Conservation (phyloP, 2,888 invertebrate genomes). For the Pachliopta kotzebuea region DNA sequence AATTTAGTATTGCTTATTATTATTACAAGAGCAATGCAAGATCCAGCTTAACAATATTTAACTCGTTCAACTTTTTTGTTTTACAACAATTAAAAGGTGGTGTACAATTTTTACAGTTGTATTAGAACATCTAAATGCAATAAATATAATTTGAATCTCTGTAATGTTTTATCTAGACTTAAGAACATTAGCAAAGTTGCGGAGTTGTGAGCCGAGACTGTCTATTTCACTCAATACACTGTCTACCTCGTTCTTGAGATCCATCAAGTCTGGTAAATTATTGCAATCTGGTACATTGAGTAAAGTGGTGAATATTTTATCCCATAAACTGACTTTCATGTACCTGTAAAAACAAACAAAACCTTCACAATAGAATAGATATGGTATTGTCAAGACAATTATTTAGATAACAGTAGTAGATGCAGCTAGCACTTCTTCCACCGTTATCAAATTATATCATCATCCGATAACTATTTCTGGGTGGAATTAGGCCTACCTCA, state of each 20-base stretch:
- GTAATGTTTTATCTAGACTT: constrained; percentile 71
- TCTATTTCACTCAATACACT: constrained; percentile 61
- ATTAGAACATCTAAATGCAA: constrained; percentile 72
- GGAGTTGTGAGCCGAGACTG: constrained; percentile 62
- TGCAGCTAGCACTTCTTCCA: too few relatives aligned
- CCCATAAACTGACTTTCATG: constrained; percentile 87
- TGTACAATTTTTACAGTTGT: constrained; percentile 70
- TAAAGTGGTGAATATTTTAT: constrained; percentile 88
- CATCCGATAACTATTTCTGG: too few relatives aligned
- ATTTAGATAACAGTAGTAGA: too few relatives aligned
- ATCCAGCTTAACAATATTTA: constrained; percentile 48
- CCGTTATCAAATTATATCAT: too few relatives aligned
- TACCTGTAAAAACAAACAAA: constrained; percentile 73
- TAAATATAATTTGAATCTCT: constrained; percentile 65
- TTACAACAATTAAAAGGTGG: constrained; percentile 54
- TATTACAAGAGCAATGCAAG: constrained; percentile 46
- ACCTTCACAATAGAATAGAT: too few relatives aligned
- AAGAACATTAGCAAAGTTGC: constrained; percentile 77
- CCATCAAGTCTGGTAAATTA: constrained; percentile 85
- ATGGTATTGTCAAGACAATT: too few relatives aligned
- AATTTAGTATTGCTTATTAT: constrained; percentile 61
- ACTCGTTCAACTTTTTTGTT: constrained; percentile 56
- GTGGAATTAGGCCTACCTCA: too few relatives aligned
- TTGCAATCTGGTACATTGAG: constrained; percentile 91
- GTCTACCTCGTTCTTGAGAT: constrained; percentile 74